These are phyloP conservation scores for Xyrauchen texanus DNA, from an alignment of 2,113 vertebrate genomes.

Conservation along the genomic window DNA sequence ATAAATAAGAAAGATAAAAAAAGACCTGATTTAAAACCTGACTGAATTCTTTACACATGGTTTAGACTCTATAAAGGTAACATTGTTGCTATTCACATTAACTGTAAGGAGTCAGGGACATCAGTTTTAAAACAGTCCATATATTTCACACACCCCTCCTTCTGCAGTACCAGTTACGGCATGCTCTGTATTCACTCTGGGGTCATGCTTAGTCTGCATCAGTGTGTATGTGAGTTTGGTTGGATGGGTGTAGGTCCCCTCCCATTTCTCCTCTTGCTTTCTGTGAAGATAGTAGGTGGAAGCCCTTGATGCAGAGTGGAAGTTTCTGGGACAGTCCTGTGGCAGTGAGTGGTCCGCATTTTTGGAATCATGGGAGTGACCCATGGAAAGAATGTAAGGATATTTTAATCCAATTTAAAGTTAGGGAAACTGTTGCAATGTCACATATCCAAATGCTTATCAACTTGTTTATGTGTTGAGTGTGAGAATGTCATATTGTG, in stretches of 20 bases:
- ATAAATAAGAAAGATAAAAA: too few relatives aligned
- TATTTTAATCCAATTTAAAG: conserved; percentile 15
- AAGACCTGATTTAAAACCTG: too few relatives aligned
- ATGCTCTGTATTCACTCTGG: conserved; percentile 14
- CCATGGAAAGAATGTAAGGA: conserved; percentile 81
- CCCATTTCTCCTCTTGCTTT: background rate
- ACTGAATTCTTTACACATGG: background rate
- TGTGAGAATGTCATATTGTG: background rate
- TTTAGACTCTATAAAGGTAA: background rate
- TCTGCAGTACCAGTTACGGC: background rate
- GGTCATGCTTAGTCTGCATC: background rate
- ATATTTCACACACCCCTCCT: background rate
- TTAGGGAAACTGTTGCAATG: background rate
- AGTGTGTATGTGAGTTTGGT: background rate
- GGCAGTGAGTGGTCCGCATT: background rate
- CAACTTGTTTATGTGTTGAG: background rate
- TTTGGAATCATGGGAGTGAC: conserved; percentile 74
- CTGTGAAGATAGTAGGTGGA: conserved; percentile 19
- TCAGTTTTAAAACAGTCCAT: conserved; percentile 4
- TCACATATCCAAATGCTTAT: background rate
- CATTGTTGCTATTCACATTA: conserved; percentile 11
- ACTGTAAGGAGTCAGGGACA: conserved; percentile 13
- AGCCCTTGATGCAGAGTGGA: background rate
- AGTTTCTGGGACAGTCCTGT: background rate
- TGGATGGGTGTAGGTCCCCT: conserved; percentile 3